phyloP scores from a whole-genome alignment of 2,113 vertebrate species.

The Caranx ignobilis region DNA sequence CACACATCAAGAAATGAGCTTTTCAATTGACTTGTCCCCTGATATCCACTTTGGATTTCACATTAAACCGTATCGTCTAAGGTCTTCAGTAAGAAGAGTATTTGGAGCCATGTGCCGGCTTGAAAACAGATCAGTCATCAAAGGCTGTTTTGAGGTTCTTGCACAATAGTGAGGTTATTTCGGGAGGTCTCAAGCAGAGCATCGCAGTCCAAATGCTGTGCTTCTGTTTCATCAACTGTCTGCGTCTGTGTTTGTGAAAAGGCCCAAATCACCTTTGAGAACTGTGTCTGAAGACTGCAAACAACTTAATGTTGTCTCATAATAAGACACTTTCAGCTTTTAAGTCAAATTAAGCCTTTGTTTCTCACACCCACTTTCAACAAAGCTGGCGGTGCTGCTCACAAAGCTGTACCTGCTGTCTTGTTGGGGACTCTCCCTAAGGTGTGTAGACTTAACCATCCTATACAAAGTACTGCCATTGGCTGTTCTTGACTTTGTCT shows the following conservation, averaged over 20 bases:
- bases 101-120: slow-evolving; percentile 29
- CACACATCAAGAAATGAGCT: neutral
- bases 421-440: neutral
- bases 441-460: neutral
- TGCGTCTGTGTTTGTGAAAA: neutral
- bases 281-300: neutral
- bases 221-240: slow-evolving; percentile 17
- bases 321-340: neutral
- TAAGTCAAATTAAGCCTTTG: slow-evolving; percentile 17
- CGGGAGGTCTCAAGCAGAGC: slow-evolving; percentile 64
- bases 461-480: neutral
- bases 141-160: slow-evolving; percentile 68
- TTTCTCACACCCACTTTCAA: slow-evolving; percentile 15
- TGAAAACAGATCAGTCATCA: slow-evolving; percentile 50
- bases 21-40: neutral
- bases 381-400: neutral
- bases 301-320: neutral
- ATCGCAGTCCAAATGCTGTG: slow-evolving; percentile 57
- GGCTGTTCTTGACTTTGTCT: neutral
- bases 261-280: neutral
- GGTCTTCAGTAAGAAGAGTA: slow-evolving; percentile 9
- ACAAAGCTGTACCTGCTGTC: neutral
- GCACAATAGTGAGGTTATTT: slow-evolving; percentile 73
- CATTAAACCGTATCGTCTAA: neutral
- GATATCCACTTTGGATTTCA: neutral